Evolutionary conservation across 1,140 invertebrate genomes (phyloP), one percentile per base, ranked within the genome.

Genomic region (Drosophila littoralis): DNA sequence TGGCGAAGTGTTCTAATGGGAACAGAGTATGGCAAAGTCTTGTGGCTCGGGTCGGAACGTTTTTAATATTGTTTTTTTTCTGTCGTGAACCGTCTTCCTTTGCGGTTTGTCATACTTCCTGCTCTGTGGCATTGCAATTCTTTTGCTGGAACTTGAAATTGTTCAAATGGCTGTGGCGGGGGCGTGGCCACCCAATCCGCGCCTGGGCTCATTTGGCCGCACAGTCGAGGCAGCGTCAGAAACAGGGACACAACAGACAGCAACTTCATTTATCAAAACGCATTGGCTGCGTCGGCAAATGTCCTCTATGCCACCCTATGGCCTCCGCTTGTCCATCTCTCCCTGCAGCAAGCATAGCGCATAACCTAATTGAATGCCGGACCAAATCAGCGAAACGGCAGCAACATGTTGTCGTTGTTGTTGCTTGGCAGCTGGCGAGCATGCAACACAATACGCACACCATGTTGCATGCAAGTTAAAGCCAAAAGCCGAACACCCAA

Each of bases 191-290:
- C 17, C 10, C 46, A 48, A 12, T 33, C 5, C 9, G 33, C 33
- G 51, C 42, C 32, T 46, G 57, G 57, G 28, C 57, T 59, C 50
- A 63, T 60, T 61, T 77, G 67, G 58, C 35, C 45, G 17, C 9
- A 13, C 17, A 69, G 15, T 69, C 45, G 58, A 36, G 28, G 33
- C 50, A 55, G 58, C 38, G 68, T 74, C 74, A 75, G 57, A 60
- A 82, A 81, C 43, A 71, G 68, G 75, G 80, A 57, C 58, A 61
- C 43, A 66, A 57, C 36, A 61, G 46, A 79, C 78, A 71, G 78
- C 79, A 88, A 77, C 84, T 80, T 89, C 63, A 86, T 89, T 83
- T 83, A 88, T 86, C 83, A 86, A 86, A 82, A 83, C 68, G 72
- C 82, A 82, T 54, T 72, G 57, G 71, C 43, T 51, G 38, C 57